Percentiles rank a stretch among this genome's conserved stretches.
These are phyloP conservation scores for Sus cebifrons DNA, from an alignment of 2,797 vertebrate genomes.

Conservation along the genomic window DNA sequence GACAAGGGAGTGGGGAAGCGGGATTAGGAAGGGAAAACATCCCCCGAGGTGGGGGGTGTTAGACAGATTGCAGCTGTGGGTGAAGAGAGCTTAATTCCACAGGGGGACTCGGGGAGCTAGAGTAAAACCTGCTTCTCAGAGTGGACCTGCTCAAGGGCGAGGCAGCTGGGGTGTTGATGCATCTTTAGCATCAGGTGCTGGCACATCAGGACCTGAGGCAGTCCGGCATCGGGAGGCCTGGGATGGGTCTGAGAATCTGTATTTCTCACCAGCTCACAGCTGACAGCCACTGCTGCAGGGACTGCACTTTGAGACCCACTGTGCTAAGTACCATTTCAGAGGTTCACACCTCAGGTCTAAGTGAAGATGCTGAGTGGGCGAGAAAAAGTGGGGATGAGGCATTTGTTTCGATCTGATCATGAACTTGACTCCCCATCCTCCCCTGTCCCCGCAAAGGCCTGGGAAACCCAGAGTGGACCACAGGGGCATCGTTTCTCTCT, in stretches of 20 bases:
- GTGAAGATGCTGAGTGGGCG: background rate
- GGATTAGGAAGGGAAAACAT: background rate
- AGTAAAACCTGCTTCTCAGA: no score
- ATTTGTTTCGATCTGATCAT: background rate
- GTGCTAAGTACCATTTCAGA: background rate
- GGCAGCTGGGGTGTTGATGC: background rate
- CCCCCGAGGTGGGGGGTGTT: background rate
- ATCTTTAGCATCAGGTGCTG: background rate
- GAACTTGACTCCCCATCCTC: background rate
- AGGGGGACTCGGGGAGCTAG: background rate
- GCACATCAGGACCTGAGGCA: background rate
- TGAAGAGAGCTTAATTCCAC: no score
- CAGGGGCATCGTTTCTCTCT: background rate
- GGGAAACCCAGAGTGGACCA: background rate
- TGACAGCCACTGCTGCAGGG: background rate
- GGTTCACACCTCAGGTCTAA: background rate
- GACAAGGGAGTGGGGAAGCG: accelerated
- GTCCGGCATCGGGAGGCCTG: background rate
- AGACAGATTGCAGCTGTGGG: background rate
- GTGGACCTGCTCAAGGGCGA: background rate
- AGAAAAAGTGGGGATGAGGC: background rate
- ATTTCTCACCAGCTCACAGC: background rate
- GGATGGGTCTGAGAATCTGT: background rate
- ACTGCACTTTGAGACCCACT: background rate
- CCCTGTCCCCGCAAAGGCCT: background rate